These are phyloP conservation scores for Adelges cooleyi DNA, from an alignment of 1,140 invertebrate genomes.

Conservation along the genomic window DNA sequence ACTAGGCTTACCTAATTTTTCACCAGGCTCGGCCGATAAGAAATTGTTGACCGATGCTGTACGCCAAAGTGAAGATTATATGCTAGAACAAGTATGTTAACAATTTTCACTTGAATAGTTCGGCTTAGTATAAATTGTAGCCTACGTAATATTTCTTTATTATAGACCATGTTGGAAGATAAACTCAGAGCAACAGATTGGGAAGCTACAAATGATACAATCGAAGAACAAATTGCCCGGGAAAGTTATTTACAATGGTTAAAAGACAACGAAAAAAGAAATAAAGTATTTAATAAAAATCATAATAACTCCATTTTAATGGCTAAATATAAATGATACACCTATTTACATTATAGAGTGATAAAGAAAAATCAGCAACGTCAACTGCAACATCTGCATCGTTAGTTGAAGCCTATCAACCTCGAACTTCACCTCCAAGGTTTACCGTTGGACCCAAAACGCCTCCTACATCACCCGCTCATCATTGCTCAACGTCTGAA, in stretches of 20 bases:
- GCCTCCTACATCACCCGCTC: neutral
- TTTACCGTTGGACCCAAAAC: constrained; percentile 2
- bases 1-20: constrained; percentile 68
- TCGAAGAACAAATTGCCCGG: constrained; percentile 78
- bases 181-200: constrained; percentile 84
- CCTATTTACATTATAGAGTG: neutral
- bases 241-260: constrained; percentile 85
- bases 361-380: neutral
- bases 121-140: neutral
- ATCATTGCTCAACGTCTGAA: neutral
- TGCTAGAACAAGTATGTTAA: constrained; percentile 62
- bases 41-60: constrained; percentile 67
- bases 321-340: neutral
- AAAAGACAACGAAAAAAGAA: constrained; percentile 53
- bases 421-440: neutral
- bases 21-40: constrained; percentile 62
- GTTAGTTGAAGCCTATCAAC: neutral
- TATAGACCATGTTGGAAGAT: constrained; percentile 81
- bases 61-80: constrained; percentile 67
- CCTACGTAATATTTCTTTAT: neutral
- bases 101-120: neutral
- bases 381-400: constrained; percentile 2
- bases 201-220: constrained; percentile 85
- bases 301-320: too few relatives aligned
- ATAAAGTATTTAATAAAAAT: constrained; percentile 35